Evolutionary conservation across 2,113 vertebrate genomes (phyloP).

Genomic region (Mohoua ochrocephala): DNA sequence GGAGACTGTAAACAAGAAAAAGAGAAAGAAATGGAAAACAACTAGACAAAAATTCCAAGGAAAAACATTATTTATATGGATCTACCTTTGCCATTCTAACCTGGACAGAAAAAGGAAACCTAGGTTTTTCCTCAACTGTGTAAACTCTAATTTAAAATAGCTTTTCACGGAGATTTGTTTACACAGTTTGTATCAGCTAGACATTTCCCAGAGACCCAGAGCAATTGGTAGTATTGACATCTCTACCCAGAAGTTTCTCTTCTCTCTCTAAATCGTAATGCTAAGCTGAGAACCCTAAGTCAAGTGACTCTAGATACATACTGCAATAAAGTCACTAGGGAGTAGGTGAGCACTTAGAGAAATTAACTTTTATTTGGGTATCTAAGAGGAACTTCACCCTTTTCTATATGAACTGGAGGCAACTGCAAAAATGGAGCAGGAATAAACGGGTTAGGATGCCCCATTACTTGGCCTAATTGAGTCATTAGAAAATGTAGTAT

Average conservation of each 20-base stretch:
- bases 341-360: neutral
- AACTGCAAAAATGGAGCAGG: neutral
- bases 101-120: neutral
- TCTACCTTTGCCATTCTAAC: neutral
- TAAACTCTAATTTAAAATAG: neutral
- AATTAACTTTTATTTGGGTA: neutral
- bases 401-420: neutral
- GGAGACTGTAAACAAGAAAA: neutral
- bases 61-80: neutral
- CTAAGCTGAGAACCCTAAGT: neutral
- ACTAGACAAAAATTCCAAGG: neutral
- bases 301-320: neutral
- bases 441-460: neutral
- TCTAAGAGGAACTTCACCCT: neutral
- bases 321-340: neutral
- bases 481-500: neutral
- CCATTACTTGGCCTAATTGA: neutral
- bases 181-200: neutral
- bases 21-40: slow-evolving; percentile 24
- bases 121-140: neutral
- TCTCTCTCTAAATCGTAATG: neutral
- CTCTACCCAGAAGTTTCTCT: neutral
- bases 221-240: neutral
- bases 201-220: neutral
- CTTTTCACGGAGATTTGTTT: neutral